Percentiles rank a stretch among this genome's conserved stretches.
phyloP scores from a whole-genome alignment of 2,113 vertebrate genomes.

The Atractosteus spatula region DNA sequence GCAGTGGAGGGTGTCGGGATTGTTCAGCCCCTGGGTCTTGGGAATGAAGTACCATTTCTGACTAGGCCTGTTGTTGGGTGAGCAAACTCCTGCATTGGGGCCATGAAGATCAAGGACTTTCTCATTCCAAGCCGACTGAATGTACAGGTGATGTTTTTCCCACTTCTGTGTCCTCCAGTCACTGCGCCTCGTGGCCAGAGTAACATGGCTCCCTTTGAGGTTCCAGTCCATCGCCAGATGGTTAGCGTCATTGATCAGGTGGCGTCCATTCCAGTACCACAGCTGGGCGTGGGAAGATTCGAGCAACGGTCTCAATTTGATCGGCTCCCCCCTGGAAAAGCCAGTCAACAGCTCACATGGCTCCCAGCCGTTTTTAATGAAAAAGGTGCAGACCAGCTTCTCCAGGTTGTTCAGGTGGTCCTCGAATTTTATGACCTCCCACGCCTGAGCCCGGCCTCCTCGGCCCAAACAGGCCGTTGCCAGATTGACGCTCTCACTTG shows the following conservation, averaged over 20 bases:
- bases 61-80: neutral
- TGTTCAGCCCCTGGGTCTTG: neutral
- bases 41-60: conserved; percentile 7
- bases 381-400: conserved; percentile 10
- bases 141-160: neutral
- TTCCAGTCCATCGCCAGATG: conserved; percentile 1
- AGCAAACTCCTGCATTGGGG: neutral
- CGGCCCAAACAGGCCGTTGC: neutral
- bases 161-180: neutral
- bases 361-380: conserved; percentile 8
- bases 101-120: neutral
- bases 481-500: neutral
- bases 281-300: neutral
- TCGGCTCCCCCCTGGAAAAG: neutral
- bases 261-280: conserved; percentile 20
- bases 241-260: neutral
- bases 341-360: conserved; percentile 18
- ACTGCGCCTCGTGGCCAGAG: neutral
- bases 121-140: conserved; percentile 2
- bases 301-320: conserved; percentile 2
- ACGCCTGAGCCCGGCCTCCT: neutral
- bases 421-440: conserved; percentile 1
- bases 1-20: conserved; percentile 3
- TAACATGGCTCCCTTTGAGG: neutral
- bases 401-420: neutral